Evolutionary conservation across 1,140 invertebrate species (phyloP).

Genomic region (Aricia agestis): DNA sequence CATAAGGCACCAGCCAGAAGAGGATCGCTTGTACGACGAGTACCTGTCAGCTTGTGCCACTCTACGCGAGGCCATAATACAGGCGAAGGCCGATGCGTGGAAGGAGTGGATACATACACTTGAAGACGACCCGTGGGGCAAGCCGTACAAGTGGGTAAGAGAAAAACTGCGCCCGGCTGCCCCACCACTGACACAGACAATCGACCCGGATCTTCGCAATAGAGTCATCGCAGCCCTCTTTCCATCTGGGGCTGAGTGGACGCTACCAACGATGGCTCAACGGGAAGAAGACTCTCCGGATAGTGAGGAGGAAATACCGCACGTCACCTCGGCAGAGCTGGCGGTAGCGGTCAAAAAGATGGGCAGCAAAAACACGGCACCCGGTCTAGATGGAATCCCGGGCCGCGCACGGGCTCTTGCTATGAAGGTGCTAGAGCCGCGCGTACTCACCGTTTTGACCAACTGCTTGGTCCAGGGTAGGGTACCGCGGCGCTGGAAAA

Average conservation of each 20-base stretch:
- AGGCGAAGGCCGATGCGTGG: neutral
- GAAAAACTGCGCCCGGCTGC: neutral
- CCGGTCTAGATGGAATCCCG: slow-evolving; percentile 1
- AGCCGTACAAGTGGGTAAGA: slow-evolving; percentile 15
- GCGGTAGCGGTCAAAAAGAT: neutral
- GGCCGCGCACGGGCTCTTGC: neutral
- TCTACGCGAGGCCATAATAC: neutral
- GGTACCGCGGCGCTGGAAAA: neutral
- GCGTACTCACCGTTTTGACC: neutral
- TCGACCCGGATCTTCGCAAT: neutral
- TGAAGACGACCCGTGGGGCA: slow-evolving; percentile 18
- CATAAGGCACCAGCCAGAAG: neutral
- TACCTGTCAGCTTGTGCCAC: neutral
- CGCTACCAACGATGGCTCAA: neutral
- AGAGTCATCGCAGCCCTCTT: neutral
- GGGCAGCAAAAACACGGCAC: neutral
- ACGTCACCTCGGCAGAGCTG: neutral
- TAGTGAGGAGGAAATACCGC: neutral
- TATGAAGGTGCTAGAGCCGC: neutral
- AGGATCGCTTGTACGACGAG: neutral
- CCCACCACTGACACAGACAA: slow-evolving; percentile 15
- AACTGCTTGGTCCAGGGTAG: neutral
- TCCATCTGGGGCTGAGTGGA: neutral
- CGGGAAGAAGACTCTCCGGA: neutral
- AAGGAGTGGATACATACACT: neutral